Base-by-base conservation (phyloP, 1,140 invertebrate genomes). In the Matsumurasca onukii region DNA sequence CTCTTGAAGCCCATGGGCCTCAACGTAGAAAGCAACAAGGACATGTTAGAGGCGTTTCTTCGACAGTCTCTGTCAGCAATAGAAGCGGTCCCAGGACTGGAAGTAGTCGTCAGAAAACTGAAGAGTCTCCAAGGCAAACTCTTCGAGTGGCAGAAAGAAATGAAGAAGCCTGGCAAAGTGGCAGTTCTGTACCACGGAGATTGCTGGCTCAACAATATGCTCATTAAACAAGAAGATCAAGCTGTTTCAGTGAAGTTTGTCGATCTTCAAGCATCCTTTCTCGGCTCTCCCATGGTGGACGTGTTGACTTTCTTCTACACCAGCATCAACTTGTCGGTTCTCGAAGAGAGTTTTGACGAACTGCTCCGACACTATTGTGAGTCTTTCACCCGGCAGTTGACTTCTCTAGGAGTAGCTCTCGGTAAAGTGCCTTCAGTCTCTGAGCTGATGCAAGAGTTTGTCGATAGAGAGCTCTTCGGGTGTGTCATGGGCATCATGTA, bases 191-290 rank as follows among this genome's bases (percentile, higher is more conserved):
- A 20, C n/a, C 62, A 65, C 62, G 62, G 62, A 22, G 62, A 65
- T 39, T 65, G 45, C 17, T 65, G 62, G 62, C 13, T 24, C 62
- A 65, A 65, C 22, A 65, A 65, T 24, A 9, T 65, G 9, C n/a
- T 65, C 12, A 45, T 13, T 12, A 9, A 17, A 5, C 5, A 39
- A 39, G 34, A 39, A 39, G 5, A 5, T 17, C 5, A 39, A 39
- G 17, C 5, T n/a, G n/a, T n/a, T 39, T 17, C 34, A 17, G 24
- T 59, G 5, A 59, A 59, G 17, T 3, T 59, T 3, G 3, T 59
- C 3, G 55, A 59, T 25, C 29, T 59, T 25, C 55, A 59, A 59
- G 22, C 29, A 1, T 3, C 3, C 2, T 1, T 15, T 17, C 1
- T 3, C 2, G 25, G n/a, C 15, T 59, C 55, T 2, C 3, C 29